Evolutionary conservation across 1,140 invertebrate genomes (phyloP).

Genomic region (Nasonia vitripennis): DNA sequence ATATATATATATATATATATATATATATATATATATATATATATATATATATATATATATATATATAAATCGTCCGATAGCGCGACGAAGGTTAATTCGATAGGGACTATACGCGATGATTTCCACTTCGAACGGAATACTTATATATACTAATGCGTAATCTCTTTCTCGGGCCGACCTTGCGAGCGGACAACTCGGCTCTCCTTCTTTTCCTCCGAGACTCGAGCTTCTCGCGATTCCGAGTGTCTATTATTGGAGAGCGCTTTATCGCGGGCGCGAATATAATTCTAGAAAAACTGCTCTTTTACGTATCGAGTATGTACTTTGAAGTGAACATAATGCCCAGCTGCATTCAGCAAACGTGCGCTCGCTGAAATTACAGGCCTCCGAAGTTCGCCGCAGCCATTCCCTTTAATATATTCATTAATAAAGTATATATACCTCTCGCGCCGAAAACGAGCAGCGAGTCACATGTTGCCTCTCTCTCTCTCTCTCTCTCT

Average conservation of each 20-base stretch:
- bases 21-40: not conserved
- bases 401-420: not conserved
- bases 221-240: not conserved
- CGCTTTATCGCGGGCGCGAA: too few species aligned
- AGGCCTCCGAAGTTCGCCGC: not conserved
- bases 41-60: not conserved
- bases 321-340: not conserved
- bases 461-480: not conserved
- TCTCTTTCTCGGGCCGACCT: constrained; percentile 1
- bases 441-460: not conserved
- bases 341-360: not conserved
- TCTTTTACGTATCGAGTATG: not conserved
- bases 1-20: not conserved
- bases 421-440: constrained; percentile 24
- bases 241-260: constrained; percentile 31
- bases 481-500: too few species aligned
- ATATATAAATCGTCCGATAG: constrained; percentile 38
- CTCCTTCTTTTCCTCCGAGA: not conserved
- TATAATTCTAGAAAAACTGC: too few species aligned
- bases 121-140: constrained; percentile 7
- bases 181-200: not conserved
- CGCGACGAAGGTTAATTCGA: constrained; percentile 53
- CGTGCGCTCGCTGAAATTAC: not conserved
- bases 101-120: constrained; percentile 34
- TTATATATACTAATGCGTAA: constrained; percentile 14